Evolutionary conservation across 64 coral and sea anemone species (phyloP).

Genomic region (Montipora efflorescens): DNA sequence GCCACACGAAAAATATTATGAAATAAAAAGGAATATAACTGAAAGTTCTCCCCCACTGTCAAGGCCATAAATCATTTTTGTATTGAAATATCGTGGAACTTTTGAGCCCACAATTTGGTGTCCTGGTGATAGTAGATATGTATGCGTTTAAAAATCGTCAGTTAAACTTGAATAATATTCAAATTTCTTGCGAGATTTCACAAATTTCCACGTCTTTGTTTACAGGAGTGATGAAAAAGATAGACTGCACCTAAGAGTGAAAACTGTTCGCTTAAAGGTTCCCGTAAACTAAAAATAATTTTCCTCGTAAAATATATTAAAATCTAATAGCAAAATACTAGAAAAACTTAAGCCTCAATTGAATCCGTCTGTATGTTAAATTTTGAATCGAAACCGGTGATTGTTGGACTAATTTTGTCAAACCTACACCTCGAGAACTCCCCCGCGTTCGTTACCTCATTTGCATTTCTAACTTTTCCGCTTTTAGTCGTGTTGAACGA

Average conservation of each 20-base stretch:
- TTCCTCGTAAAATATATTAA: background rate
- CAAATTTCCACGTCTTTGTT: background rate
- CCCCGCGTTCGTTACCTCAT: background rate
- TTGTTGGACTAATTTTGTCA: background rate
- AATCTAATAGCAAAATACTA: background rate
- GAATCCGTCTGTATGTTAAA: background rate
- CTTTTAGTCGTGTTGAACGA: background rate
- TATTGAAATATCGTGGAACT: background rate
- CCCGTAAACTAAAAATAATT: background rate
- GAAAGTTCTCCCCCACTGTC: slow-evolving; percentile 1
- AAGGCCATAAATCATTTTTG: background rate
- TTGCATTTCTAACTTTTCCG: background rate
- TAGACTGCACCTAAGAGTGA: too few species aligned
- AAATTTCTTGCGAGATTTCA: too few species aligned
- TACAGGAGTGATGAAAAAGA: background rate
- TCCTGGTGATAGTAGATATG: background rate
- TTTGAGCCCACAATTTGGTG: background rate
- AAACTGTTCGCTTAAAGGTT: background rate
- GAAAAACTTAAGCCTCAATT: background rate
- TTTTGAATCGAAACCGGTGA: background rate
- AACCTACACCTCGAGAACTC: background rate
- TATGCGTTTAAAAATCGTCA: too few species aligned
- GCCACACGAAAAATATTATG: slow-evolving; percentile 3
- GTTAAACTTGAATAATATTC: too few species aligned
- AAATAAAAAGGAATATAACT: slow-evolving; percentile 22